These are phyloP conservation scores for Phasianus colchicus DNA, from an alignment of 2,113 vertebrate genomes.

Conservation along the genomic window DNA sequence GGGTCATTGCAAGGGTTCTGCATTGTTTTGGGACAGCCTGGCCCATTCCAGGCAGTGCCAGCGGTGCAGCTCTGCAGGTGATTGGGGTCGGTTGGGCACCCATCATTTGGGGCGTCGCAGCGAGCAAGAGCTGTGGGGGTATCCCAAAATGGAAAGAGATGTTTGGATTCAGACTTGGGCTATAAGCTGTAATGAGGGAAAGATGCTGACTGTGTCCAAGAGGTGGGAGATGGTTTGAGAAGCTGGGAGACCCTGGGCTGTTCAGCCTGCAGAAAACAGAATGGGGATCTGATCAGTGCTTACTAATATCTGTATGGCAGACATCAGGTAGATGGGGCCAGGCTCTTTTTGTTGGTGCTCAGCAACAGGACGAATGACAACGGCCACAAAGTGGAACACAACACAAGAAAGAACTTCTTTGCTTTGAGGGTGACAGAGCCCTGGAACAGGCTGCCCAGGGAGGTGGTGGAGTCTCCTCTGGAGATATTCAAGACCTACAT, in stretches of 20 bases:
- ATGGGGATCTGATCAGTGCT: background rate
- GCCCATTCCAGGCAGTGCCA: background rate
- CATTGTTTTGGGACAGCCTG: background rate
- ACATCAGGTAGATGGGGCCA: background rate
- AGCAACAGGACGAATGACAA: background rate
- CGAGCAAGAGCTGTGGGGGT: background rate
- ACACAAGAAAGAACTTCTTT: background rate
- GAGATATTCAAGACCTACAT: too few relatives aligned
- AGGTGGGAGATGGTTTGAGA: background rate
- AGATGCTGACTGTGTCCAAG: background rate
- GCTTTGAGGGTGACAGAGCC: background rate
- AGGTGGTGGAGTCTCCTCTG: background rate
- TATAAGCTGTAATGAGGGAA: background rate
- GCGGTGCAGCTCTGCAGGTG: background rate
- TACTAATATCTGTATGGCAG: background rate
- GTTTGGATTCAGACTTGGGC: background rate
- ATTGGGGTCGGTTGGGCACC: background rate
- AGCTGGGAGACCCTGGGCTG: background rate
- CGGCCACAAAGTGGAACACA: background rate
- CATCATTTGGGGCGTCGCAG: fast-evolving
- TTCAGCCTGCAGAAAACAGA: background rate
- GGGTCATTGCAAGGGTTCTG: background rate
- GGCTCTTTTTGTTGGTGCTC: background rate
- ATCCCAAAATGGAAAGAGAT: background rate
- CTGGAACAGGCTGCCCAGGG: background rate